These are phyloP conservation scores for Cardiocondyla obscurior DNA, from an alignment of 1,140 invertebrate genomes.

Conservation along the genomic window DNA sequence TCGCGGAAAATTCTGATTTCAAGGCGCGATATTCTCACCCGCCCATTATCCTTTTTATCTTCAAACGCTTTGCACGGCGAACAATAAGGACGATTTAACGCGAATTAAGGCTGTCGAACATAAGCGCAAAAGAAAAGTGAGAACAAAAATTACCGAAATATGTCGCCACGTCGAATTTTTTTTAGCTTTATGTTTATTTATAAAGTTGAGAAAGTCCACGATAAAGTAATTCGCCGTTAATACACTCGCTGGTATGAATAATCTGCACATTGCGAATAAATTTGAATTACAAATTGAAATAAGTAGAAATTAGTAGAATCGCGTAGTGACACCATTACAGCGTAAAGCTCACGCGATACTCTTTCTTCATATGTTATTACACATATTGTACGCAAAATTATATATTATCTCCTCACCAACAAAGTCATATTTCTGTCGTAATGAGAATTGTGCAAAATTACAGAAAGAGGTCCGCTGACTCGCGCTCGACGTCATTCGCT, in stretches of 20 bases:
- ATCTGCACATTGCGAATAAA: constrained; percentile 26
- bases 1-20: background rate
- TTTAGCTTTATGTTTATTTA: constrained; percentile 7
- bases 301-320: background rate
- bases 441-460: background rate
- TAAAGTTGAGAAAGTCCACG: background rate
- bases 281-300: constrained; percentile 25
- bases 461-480: background rate
- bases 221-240: background rate
- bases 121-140: background rate
- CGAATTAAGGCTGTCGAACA: background rate
- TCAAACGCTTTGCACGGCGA: background rate
- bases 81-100: background rate
- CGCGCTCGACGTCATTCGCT: background rate
- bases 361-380: background rate
- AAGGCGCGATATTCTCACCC: background rate
- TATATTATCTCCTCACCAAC: background rate
- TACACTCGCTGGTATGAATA: background rate
- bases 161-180: background rate
- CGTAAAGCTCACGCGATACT: background rate
- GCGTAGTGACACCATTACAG: background rate
- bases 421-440: background rate
- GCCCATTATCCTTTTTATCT: background rate
- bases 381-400: too few species aligned
- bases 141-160: background rate